Evolutionary conservation across 2,888 invertebrate species (phyloP).

Genomic region (Limnephilus auricula): DNA sequence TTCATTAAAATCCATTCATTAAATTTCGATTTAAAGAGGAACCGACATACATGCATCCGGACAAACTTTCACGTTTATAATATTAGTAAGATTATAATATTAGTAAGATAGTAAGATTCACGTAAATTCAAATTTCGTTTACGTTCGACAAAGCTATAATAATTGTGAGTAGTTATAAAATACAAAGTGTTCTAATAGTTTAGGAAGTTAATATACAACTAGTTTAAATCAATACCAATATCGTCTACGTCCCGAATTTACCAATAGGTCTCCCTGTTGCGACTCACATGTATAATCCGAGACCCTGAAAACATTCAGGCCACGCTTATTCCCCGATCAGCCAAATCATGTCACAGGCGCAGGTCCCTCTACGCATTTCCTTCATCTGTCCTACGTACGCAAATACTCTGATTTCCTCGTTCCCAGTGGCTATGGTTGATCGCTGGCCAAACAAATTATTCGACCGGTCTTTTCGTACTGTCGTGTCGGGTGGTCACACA

Average conservation of each 20-base stretch:
- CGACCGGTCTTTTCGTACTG: neutral
- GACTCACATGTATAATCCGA: neutral
- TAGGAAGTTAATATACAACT: too few relatives aligned
- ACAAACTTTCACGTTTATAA: too few relatives aligned
- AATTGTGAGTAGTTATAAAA: too few relatives aligned
- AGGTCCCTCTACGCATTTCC: neutral
- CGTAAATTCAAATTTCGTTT: too few relatives aligned
- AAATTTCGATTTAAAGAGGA: too few relatives aligned
- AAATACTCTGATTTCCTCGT: neutral
- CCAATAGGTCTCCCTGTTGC: neutral
- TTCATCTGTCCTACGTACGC: neutral
- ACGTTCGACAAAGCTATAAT: too few relatives aligned
- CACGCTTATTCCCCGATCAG: neutral
- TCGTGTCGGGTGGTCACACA: neutral
- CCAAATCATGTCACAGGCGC: neutral
- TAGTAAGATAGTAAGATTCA: too few relatives aligned
- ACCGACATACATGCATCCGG: too few relatives aligned
- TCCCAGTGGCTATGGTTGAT: neutral
- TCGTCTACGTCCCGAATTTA: neutral
- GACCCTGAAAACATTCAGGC: neutral
- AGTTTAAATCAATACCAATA: neutral
- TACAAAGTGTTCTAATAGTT: too few relatives aligned
- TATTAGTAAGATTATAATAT: too few relatives aligned
- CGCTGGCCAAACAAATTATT: neutral
- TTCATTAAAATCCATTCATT: too few relatives aligned